phyloP scores from a whole-genome alignment of 92 coral and sea anemone species.

The Zoanthus sociatus region DNA sequence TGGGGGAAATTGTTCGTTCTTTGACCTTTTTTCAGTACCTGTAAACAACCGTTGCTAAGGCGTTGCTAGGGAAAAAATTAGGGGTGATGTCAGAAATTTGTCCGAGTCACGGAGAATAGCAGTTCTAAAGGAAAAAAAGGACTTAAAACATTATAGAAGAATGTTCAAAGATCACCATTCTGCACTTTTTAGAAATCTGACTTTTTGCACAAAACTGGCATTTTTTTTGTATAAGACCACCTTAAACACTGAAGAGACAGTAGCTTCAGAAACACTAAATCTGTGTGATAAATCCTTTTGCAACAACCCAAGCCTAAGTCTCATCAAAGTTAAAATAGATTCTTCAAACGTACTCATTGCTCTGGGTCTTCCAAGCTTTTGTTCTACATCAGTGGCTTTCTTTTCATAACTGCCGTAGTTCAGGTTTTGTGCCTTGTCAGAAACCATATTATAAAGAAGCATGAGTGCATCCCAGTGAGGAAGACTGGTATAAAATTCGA shows the following conservation, averaged over 20 bases:
- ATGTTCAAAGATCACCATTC: too few relatives aligned
- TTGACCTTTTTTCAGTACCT: too few relatives aligned
- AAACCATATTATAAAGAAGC: background rate
- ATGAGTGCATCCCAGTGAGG: constrained; percentile 1
- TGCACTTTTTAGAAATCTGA: too few relatives aligned
- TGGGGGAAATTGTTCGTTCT: too few relatives aligned
- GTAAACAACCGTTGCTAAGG: too few relatives aligned
- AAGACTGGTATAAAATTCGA: constrained; percentile 10
- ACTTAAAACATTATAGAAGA: too few relatives aligned
- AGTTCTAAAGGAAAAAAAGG: too few relatives aligned
- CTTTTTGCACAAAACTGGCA: too few relatives aligned
- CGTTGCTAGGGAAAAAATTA: too few relatives aligned
- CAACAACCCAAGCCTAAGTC: constrained; percentile 16
- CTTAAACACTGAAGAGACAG: constrained; percentile 54
- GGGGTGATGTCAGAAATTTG: too few relatives aligned
- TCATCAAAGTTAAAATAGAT: background rate
- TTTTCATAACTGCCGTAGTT: constrained; percentile 31
- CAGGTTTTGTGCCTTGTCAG: background rate
- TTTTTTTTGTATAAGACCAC: too few relatives aligned
- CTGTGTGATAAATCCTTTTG: constrained; percentile 59
- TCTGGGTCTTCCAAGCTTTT: constrained; percentile 21
- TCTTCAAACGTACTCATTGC: background rate
- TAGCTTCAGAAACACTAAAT: constrained; percentile 47
- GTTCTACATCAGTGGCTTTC: constrained; percentile 25
- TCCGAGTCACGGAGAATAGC: too few relatives aligned